Evolutionary conservation across 2,888 invertebrate genomes (phyloP), one percentile per base, ranked within the genome.

Genomic region (Lasioglossum oenotherae): DNA sequence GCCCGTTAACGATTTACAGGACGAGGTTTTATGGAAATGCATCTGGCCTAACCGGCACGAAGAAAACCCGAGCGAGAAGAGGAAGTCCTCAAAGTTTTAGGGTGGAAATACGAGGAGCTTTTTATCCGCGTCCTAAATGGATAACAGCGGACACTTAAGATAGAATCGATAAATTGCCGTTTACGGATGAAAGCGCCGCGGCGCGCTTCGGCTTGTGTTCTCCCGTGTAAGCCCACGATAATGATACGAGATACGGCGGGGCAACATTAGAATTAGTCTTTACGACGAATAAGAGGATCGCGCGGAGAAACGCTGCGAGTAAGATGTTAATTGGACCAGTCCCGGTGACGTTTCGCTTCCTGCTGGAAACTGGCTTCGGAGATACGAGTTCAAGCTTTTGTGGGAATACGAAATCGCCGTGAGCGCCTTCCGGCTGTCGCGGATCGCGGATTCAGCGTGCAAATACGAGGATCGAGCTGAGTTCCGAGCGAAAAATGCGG

Each of bases 271-370:
- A 64, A 60, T 74, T 80, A 69, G 35, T 64, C 46, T 75, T 83
- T 84, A 79, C 73, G 73, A 31, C 71, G 67, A 73, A 74, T 38
- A 82, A 74, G 82, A 77, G 19, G 49, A 44, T 23, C 41, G 49
- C 41, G 49, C 67, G 0, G 19, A 16, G n/a, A 6, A 38, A 27
- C 27, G 60, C 5, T 60, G 60, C 46, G 35, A 41, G 46, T 23
- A 64, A 44, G 46, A 82, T 64, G 84, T 64, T 83, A 84, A 84
- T 84, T 83, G 78, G 71, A 83, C 78, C 49, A 78, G 69, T 69
- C 60, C 3, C 46, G 38, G 57, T 49, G 82, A 67, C 69, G 60
- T 60, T 78, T 53, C 27, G 27, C 64, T 57, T 74, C 35, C 75
- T 60, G 46, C 35, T 41, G 35, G 27, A 64, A 44, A 53, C 77